Evolutionary conservation across 2,113 vertebrate genomes (phyloP).

Genomic region (Dendrocopos noguchii): DNA sequence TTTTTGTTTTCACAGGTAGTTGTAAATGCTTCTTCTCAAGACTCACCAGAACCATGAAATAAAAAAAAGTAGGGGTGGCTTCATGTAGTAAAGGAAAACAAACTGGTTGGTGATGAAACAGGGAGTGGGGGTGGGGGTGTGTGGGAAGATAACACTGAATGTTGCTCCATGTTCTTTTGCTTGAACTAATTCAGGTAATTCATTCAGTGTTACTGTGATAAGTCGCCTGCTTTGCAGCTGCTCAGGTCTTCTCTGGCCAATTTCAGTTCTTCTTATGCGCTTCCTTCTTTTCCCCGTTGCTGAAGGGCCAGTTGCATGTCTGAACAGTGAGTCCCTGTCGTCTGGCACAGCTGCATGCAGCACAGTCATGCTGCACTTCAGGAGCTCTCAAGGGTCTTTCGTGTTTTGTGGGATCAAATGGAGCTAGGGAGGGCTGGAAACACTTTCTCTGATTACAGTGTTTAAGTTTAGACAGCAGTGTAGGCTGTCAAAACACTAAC

Average conservation of each 20-base stretch:
- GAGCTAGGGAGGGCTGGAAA: background rate
- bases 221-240: background rate
- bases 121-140: background rate
- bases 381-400: background rate
- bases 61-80: background rate
- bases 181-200: background rate
- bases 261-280: background rate
- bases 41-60: background rate
- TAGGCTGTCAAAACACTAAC: no score
- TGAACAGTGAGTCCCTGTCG: background rate
- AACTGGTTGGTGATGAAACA: background rate
- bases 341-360: rapidly evolving
- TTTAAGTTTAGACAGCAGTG: background rate
- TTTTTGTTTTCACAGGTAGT: background rate
- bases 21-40: background rate
- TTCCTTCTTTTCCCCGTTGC: background rate
- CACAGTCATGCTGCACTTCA: background rate
- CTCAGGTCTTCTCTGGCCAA: background rate
- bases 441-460: background rate
- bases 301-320: no score
- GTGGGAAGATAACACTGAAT: rapidly evolving
- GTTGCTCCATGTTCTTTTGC: background rate
- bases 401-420: rapidly evolving
- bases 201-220: background rate
- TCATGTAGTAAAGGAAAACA: background rate